phyloP scores from a whole-genome alignment of 2,797 vertebrate species.

The Sciurus carolinensis region DNA sequence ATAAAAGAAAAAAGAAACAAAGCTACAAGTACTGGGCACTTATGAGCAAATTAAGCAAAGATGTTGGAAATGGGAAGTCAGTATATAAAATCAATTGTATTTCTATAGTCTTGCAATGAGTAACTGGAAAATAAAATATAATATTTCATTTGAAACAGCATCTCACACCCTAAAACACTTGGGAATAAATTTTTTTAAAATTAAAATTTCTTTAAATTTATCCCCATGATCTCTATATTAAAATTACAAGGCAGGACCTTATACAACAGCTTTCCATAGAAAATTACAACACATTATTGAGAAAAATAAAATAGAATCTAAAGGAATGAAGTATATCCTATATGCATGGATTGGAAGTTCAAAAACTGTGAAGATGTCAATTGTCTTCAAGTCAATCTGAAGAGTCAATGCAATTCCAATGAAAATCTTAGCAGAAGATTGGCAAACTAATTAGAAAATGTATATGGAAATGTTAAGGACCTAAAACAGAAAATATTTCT shows the following conservation, averaged over 20 bases:
- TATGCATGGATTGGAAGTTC: not conserved
- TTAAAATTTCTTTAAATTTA: not conserved
- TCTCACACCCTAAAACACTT: not conserved
- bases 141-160: not conserved
- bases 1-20: not conserved
- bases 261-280: not conserved
- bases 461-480: not conserved
- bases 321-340: not conserved
- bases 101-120: slow-evolving; percentile 18
- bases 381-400: not conserved
- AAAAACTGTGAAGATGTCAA: not conserved
- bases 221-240: not conserved
- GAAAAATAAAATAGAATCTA: slow-evolving; percentile 12
- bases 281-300: not conserved
- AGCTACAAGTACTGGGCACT: not conserved
- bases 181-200: not conserved
- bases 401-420: not conserved
- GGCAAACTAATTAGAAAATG: not conserved
- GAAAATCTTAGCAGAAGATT: not conserved
- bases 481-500: not conserved
- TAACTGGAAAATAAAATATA: not conserved
- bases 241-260: not conserved
- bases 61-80: slow-evolving; percentile 20
- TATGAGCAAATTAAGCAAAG: slow-evolving; percentile 20
- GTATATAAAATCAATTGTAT: not conserved